Percentiles rank a stretch among this genome's conserved stretches.
Conservation (phyloP, 2,797 vertebrate genomes). For the Miichthys miiuy region DNA sequence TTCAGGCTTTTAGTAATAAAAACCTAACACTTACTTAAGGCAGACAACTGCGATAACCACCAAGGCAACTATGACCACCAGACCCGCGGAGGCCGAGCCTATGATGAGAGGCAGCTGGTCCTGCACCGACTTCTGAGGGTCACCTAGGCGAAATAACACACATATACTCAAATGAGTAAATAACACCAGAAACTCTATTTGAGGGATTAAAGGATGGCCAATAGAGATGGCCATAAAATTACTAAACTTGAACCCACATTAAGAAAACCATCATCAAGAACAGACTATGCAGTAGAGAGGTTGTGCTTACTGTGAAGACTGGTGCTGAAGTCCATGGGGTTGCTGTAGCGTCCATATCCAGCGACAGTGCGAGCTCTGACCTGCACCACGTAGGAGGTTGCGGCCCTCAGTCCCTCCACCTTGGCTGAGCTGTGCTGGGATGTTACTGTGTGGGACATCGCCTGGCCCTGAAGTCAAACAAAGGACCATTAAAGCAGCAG, state of each 20-base stretch:
- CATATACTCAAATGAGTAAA: conserved; percentile 50
- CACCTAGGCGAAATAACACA: conserved; percentile 83
- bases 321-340: conserved; percentile 93
- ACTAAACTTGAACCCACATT: conserved; percentile 56
- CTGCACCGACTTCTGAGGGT: conserved; percentile 93
- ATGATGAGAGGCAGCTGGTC: conserved; percentile 96
- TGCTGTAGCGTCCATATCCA: conserved; percentile 95
- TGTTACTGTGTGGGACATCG: conserved; percentile 95
- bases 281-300: conserved; percentile 14
- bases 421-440: conserved; percentile 94
- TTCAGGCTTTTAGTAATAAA: conserved; percentile 48
- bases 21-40: conserved; percentile 91
- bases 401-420: conserved; percentile 91
- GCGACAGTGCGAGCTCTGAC: conserved; percentile 96
- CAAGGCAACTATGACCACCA: conserved; percentile 94
- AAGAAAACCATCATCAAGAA: conserved; percentile 43
- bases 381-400: conserved; percentile 92
- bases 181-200: conserved; percentile 32
- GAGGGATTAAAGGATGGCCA: conserved; percentile 44
- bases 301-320: conserved; percentile 84
- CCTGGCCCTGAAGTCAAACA: conserved; percentile 78
- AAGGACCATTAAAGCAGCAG: conserved; percentile 1
- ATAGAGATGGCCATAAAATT: conserved; percentile 50
- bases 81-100: conserved; percentile 92
- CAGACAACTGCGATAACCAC: conserved; percentile 96